Conservation (phyloP, 2,113 vertebrate species). For the Spea multiplicata region DNA sequence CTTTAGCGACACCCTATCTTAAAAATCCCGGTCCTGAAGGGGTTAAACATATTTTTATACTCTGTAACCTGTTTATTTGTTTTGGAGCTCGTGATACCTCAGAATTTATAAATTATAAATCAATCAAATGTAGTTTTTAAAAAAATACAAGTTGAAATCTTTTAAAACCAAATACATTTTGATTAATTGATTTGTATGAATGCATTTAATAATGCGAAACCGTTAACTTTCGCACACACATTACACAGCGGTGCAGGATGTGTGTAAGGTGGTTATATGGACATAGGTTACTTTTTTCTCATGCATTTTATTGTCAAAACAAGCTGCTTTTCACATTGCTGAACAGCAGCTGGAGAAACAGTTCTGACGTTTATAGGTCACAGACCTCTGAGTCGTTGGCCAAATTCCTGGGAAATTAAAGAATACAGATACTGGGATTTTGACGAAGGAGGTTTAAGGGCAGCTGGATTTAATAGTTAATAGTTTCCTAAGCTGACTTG, state of each 20-base stretch:
- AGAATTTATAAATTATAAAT: no score
- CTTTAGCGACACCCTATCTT: no score
- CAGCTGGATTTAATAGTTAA: constrained; percentile 26
- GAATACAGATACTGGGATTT: constrained; percentile 12
- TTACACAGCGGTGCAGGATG: background rate
- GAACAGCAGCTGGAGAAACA: constrained; percentile 24
- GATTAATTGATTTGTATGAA: no score
- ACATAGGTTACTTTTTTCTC: constrained; percentile 23
- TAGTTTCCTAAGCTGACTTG: constrained; percentile 7
- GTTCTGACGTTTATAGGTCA: constrained; percentile 33
- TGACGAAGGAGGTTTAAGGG: background rate
- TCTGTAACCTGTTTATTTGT: no score
- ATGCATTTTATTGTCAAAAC: constrained; percentile 22
- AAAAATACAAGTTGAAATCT: no score
- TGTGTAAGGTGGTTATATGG: background rate
- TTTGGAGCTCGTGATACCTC: no score
- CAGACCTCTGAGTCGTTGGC: constrained; percentile 28
- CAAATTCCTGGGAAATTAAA: constrained; percentile 26
- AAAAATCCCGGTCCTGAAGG: no score
- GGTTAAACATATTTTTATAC: no score
- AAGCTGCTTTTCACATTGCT: constrained; percentile 28
- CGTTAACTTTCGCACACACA: background rate
- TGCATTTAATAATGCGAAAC: no score
- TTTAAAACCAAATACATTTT: no score
- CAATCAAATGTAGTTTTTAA: no score